Evolutionary conservation across 2,797 vertebrate genomes (phyloP).

Genomic region (Phoeniculus purpureus): DNA sequence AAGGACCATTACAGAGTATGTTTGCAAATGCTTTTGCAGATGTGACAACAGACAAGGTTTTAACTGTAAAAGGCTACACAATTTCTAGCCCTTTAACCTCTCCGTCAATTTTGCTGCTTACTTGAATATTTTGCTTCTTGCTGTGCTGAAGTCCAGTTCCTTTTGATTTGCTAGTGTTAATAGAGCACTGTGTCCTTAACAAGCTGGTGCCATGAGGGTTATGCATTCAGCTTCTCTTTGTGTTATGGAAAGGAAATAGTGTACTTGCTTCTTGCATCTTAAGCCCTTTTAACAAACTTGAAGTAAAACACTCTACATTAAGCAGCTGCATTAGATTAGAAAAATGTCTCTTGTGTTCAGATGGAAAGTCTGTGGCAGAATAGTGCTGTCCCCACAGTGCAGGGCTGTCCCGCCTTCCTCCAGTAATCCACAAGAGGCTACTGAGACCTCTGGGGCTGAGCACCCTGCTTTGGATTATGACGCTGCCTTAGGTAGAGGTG

Average conservation of each 20-base stretch:
- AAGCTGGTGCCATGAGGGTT: not conserved
- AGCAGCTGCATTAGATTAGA: not conserved
- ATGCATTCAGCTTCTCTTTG: not conserved
- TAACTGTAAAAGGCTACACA: not conserved
- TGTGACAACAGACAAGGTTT: not conserved
- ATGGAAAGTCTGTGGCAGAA: not conserved
- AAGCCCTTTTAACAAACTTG: not conserved
- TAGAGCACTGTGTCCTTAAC: not conserved
- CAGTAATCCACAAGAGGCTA: not conserved
- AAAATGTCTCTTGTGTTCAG: not conserved
- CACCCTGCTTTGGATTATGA: not conserved
- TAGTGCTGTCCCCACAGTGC: not conserved
- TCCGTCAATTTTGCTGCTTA: not conserved
- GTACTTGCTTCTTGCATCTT: not conserved
- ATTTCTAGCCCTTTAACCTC: not conserved
- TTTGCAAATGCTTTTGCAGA: constrained; percentile 29
- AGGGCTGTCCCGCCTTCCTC: not conserved
- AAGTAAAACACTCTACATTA: not conserved
- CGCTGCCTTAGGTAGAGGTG: not conserved
- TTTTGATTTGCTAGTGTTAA: not conserved
- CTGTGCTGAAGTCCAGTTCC: not conserved
- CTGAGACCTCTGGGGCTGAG: not conserved
- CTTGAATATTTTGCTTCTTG: not conserved
- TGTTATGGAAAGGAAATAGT: not conserved
- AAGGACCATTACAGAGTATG: not conserved